Conservation (phyloP, 2,888 invertebrate species). For the Drosophila kanekoi region DNA sequence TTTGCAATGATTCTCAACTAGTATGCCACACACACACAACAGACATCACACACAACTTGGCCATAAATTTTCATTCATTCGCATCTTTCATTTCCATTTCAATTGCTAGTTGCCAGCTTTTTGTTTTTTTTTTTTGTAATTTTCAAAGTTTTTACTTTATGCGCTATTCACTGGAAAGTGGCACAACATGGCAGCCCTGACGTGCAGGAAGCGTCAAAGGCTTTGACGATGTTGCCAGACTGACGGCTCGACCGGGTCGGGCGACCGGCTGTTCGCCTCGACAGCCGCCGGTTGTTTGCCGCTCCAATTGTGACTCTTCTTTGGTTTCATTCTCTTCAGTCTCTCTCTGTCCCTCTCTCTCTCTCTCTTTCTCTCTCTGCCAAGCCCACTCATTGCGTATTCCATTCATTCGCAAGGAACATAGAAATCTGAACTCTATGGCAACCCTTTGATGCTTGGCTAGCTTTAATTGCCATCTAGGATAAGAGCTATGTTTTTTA, state of each 20-base stretch:
- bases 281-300: constrained; percentile 54
- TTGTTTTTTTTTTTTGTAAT: constrained; percentile 29
- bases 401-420: neutral
- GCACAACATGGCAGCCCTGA: constrained; percentile 62
- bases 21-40: constrained; percentile 28
- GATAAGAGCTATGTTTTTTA: too few relatives aligned
- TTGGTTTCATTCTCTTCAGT: constrained; percentile 8
- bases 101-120: constrained; percentile 53
- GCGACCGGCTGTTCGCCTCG: neutral
- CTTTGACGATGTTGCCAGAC: constrained; percentile 29
- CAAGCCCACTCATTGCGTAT: constrained; percentile 14
- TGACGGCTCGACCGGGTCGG: neutral
- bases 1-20: constrained; percentile 57
- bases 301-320: constrained; percentile 39
- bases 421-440: neutral
- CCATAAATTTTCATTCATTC: constrained; percentile 60
- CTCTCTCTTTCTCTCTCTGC: constrained; percentile 1
- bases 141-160: constrained; percentile 35
- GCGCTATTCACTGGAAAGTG: constrained; percentile 70
- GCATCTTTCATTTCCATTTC: constrained; percentile 66
- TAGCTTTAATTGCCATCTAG: too few relatives aligned
- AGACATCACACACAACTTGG: constrained; percentile 22
- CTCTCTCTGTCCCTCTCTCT: neutral
- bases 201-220: constrained; percentile 52
- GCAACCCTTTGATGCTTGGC: neutral